Evolutionary conservation across 2,113 vertebrate species (phyloP), one percentile per base, ranked within the genome.

Genomic region (Clarias magur): DNA sequence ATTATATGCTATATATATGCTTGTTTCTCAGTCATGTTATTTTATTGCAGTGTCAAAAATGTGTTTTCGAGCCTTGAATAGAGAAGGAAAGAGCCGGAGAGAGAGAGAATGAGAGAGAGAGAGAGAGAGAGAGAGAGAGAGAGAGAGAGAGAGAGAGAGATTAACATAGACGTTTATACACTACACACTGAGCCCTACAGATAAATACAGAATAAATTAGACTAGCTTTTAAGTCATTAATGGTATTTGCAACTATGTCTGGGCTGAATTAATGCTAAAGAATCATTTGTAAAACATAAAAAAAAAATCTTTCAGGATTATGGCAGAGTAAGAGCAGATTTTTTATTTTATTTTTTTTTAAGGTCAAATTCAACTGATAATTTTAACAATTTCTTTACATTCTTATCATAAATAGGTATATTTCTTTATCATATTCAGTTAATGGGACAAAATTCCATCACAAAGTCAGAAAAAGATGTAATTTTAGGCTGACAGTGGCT

Each of bases 221-320:
- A 83, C 62, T 83, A 67, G 81, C 81, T 83, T 83, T 83, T 83
- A 67, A 83, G 62, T 83, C 81, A n/a, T 83, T 83, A 65, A 48
- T 67, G 42, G 25, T 54, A 59, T 83, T 83, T 83, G 81, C 42
- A 54, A 83, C 62, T 83, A 62, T 1, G 16, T 67, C 67, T 83
- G 62, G 79, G 57, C 79, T 62, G 30, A 62, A 81, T 62, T 81
- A 60, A 81, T 54, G 62, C 67, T 82, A 67, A 63, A 82, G 60
- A 48, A 62, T 83, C 81, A 67, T 83, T 65, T 83, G 42, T 53
- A 83, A 83, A 83, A 83, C 79, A 60, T 57, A 53, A 2, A 65
- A 65, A 42, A 42, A 42, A 48, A 48, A 48, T 48, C 25, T 48
- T 15, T 56, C 5, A 67, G 60, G 42, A 82, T 82, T 82, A 67